Base-by-base conservation (phyloP, 2,113 vertebrate species). In the Guaruba guarouba region DNA sequence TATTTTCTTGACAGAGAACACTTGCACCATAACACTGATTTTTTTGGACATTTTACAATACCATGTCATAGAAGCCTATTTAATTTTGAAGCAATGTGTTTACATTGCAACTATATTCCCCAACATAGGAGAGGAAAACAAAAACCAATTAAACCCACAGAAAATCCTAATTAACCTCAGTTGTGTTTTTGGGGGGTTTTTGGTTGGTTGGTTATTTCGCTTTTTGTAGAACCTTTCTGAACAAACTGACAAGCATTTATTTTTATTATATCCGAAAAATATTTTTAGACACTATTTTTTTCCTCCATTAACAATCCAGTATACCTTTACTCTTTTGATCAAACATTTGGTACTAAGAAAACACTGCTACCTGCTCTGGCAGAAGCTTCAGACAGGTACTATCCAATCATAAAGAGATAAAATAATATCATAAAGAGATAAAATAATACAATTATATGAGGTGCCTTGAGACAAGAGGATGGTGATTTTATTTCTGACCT, bases 401-500 rank as follows among this genome's bases (percentile, higher is more conserved):
- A 86, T 76, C 43, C 84, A 82, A 63, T 62, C 11, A 84, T 37
- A 44, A 88, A 67, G 49, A 88, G 64, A 74, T 35, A 90, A 94
- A 96, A 94, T 23, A 90, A 66, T 29, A 66, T 55, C 11, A 84
- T 44, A 48, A 88, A 66, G 39, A 87, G 71, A 75, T 37, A 90
- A 94, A 95, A 93, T 27, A 88, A 67, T 31, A 44, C 22, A 88
- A 75, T 82, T 76, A 78, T 1, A 5, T 69, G 43, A 68, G 76
- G 14, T 46, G 29, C 68, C 90, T 89, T 9, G 2, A 88, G 76
- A 92, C 10, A 68, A 90, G 62, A 86, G 29, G 63, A 37, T 25
- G 39, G 13, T 17, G 35, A 77, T 76, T 90, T 92, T 80, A 71
- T 44, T 84, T 88, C 80, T 91, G 59, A 90, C 70, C 37, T 78